Evolutionary conservation across 2,888 invertebrate species (phyloP), one percentile per base, ranked within the genome.

Genomic region (Himalopsyche japonica): DNA sequence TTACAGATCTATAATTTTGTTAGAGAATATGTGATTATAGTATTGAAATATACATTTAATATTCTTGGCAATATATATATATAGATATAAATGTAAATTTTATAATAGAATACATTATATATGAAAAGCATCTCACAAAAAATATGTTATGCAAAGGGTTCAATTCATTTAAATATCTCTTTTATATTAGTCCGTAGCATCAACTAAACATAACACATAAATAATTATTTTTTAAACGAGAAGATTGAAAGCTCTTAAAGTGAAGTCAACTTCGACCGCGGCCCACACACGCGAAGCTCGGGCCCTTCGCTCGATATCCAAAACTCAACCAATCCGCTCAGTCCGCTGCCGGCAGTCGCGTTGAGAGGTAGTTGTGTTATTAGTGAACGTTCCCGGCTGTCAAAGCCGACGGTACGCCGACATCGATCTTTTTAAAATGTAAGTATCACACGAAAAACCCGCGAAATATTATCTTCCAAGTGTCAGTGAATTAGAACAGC

Each of bases 221-320:
- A 57, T 57, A 57, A 57, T 57, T 24, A 20, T 7, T 57, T 24
- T 57, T 57, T 57, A 57, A 57, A n/a, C 24, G 20, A 57, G 57
- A 57, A 57, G 57, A 20, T 57, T 24, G 57, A 57, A 57, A 57
- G 57, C 57, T 57, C 57, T 20, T 20, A 57, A 57, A 30, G 32
- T 49, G 80, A 80, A 64, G 80, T 57, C 57, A 80, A 64, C 20
- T 80, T 30, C 32, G 34, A 27, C 80, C 80, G 18, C 37, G 70
- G 79, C 12, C 24, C 43, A 80, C 86, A 79, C 80, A 78, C 81
- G 86, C 86, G 85, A 24, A 57, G 57, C 87, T 83, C 86, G 86
- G 82, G 84, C 82, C 70, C 83, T 43, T 82, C 86, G 86, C 86
- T 87, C 87, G 84, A 86, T 86, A 86, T 82, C 76, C 80, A 83